Evolutionary conservation across 2,113 vertebrate species (phyloP).

Genomic region (Gallinago media): DNA sequence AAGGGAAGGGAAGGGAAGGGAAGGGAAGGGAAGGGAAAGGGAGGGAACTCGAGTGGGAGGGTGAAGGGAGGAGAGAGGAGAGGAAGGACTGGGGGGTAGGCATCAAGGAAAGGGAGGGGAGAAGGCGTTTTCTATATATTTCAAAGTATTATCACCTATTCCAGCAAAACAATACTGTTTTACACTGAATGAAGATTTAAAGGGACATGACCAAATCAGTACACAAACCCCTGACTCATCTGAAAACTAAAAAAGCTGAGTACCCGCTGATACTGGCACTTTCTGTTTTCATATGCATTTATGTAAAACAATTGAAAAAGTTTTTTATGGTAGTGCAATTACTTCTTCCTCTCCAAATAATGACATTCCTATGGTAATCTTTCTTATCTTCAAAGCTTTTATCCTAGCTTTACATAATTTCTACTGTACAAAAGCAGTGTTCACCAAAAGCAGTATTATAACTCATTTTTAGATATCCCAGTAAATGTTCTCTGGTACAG

Average conservation of each 20-base stretch:
- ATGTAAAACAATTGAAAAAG: not conserved
- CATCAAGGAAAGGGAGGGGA: not conserved
- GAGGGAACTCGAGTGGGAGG: no score
- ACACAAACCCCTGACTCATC: not conserved
- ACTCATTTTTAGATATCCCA: constrained; percentile 38
- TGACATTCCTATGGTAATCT: constrained; percentile 26
- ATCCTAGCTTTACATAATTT: constrained; percentile 38
- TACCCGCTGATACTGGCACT: not conserved
- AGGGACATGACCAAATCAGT: not conserved
- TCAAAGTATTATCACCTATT: not conserved
- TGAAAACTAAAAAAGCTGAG: not conserved
- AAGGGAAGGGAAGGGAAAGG: not conserved
- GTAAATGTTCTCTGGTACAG: constrained; percentile 39
- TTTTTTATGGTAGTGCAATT: not conserved
- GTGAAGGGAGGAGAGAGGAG: no score
- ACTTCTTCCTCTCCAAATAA: constrained; percentile 33
- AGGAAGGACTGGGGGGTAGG: no score
- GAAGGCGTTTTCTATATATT: not conserved
- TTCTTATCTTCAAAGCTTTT: constrained; percentile 41
- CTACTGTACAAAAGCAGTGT: constrained; percentile 17
- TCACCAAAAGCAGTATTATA: constrained; percentile 29
- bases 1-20: no score
- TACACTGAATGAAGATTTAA: not conserved
- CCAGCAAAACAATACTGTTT: not conserved
- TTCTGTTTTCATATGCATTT: not conserved